A percentile compares a stretch with the other conserved stretches of the same genome.
Conservation (phyloP, 23 tunicate species). For the Trididemnum nubilum region DNA sequence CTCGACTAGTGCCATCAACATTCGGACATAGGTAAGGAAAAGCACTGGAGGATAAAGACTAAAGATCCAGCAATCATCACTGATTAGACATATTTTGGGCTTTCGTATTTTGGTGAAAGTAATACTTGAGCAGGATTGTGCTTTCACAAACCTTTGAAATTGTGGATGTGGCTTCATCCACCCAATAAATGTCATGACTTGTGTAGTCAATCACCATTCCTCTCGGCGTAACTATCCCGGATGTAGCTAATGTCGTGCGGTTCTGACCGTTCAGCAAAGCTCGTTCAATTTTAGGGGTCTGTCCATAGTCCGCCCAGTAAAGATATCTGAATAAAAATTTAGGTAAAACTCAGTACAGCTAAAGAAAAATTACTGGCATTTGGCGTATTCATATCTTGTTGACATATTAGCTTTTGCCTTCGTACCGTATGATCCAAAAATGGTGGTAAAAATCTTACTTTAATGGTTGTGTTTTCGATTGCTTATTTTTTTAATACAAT, state of each 20-base stretch:
- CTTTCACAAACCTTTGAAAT: conserved; percentile 80
- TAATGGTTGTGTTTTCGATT: too few species aligned
- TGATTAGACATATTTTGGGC: too few species aligned
- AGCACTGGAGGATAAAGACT: too few species aligned
- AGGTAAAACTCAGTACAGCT: not conserved
- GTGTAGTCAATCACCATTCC: conserved; percentile 66
- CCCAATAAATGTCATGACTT: conserved; percentile 80
- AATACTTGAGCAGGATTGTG: too few species aligned
- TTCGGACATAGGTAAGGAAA: too few species aligned
- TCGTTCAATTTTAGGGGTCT: conserved; percentile 75
- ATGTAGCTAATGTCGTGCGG: conserved; percentile 48
- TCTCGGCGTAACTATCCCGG: conserved; percentile 47
- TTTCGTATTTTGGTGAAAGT: too few species aligned
- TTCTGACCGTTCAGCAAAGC: conserved; percentile 64
- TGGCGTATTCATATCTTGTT: not conserved
- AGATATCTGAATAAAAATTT: conserved; percentile 40
- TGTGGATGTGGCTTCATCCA: conserved; percentile 60
- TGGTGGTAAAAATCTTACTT: too few species aligned
- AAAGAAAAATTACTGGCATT: not conserved
- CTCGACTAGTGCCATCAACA: too few species aligned
- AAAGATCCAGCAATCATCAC: too few species aligned
- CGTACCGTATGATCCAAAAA: too few species aligned
- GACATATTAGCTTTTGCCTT: too few species aligned
- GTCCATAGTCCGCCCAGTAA: conserved; percentile 87
- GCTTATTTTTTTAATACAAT: too few species aligned